These are phyloP conservation scores for Eriosoma lanigerum DNA, from an alignment of 1,140 invertebrate genomes.

Conservation along the genomic window DNA sequence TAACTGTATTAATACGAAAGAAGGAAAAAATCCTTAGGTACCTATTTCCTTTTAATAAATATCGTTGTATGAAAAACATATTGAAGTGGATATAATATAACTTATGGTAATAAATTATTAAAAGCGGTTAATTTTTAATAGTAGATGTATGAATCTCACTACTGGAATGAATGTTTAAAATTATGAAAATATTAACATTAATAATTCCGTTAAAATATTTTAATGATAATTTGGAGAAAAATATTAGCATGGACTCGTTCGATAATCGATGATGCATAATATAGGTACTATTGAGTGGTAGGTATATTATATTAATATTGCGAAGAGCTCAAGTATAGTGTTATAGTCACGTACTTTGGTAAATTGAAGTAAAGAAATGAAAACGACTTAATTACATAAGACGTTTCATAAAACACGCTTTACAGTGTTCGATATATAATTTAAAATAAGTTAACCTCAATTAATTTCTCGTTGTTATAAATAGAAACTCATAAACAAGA, in stretches of 20 bases:
- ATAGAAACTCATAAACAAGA: too few species aligned
- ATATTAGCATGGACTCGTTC: not conserved
- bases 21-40: slow-evolving; percentile 13
- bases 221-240: not conserved
- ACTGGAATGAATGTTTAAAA: slow-evolving; percentile 1
- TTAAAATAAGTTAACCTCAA: too few species aligned
- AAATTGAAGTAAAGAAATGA: too few species aligned
- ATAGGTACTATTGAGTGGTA: not conserved
- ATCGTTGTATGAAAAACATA: not conserved
- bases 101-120: slow-evolving; percentile 12
- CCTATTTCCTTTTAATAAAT: not conserved
- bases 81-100: not conserved
- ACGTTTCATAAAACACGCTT: too few species aligned
- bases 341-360: not conserved
- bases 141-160: not conserved
- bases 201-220: slow-evolving; percentile 22
- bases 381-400: not conserved
- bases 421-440: not conserved
- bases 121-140: not conserved
- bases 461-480: too few species aligned
- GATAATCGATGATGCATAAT: not conserved
- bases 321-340: too few species aligned
- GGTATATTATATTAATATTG: too few species aligned
- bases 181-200: not conserved
- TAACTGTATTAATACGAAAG: not conserved